Percentiles rank a stretch among this genome's conserved stretches.
These are phyloP conservation scores for Eurois occulta DNA, from an alignment of 2,888 invertebrate species.

Conservation along the genomic window DNA sequence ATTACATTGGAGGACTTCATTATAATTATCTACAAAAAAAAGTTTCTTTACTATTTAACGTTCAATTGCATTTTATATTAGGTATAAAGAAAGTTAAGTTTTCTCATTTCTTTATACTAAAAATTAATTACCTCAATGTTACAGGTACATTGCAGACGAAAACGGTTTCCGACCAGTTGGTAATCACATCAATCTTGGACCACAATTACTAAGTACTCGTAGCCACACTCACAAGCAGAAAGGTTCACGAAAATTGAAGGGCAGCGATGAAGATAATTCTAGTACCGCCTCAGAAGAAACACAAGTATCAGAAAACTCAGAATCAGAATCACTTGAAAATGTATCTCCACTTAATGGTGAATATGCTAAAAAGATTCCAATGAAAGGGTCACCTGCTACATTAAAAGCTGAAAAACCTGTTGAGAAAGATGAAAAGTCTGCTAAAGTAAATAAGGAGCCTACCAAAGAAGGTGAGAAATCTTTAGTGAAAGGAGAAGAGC, in stretches of 20 bases:
- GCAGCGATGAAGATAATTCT: conserved; percentile 62
- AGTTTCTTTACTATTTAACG: background rate
- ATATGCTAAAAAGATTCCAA: conserved; percentile 45
- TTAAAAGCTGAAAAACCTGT: background rate
- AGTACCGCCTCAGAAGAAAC: conserved; percentile 63
- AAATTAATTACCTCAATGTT: conserved; percentile 10
- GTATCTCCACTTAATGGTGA: conserved; percentile 41
- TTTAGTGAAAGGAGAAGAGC: background rate
- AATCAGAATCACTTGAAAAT: conserved; percentile 41
- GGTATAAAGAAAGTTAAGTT: background rate
- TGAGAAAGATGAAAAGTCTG: conserved; percentile 5
- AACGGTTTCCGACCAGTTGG: conserved; percentile 93
- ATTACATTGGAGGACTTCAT: too few relatives aligned
- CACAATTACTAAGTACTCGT: conserved; percentile 64
- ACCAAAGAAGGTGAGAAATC: background rate
- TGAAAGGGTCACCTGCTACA: background rate
- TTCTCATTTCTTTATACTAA: background rate
- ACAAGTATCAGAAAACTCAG: conserved; percentile 53
- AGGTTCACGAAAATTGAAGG: conserved; percentile 73
- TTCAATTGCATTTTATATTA: background rate
- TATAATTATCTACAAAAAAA: background rate
- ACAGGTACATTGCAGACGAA: conserved; percentile 93
- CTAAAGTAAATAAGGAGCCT: background rate
- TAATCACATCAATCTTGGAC: conserved; percentile 90
- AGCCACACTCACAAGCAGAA: conserved; percentile 67